Evolutionary conservation across 1,140 invertebrate species (phyloP), one percentile per base, ranked within the genome.

Genomic region (Pachypsylla venusta): DNA sequence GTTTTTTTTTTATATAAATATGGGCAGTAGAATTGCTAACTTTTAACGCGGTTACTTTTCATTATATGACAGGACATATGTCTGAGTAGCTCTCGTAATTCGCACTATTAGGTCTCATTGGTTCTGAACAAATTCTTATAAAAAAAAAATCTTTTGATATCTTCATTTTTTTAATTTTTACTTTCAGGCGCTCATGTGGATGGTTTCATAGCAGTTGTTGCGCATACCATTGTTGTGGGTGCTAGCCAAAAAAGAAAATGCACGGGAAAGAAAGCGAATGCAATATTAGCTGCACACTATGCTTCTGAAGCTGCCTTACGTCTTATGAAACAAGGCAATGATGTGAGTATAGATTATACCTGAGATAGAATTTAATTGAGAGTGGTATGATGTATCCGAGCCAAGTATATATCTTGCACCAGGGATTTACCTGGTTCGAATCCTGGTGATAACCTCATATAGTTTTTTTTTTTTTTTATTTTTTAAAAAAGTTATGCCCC

Each of bases 161-260:
- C n/a, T 7, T 13, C 2, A 56, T 1, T 62, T 25, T 53, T 59
- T 65, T 56, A 60, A 64, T 59, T 68, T 79, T 81, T 59, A 19
- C 16, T 48, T 75, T 75, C 99, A 67, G 96, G 96, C 64, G 93
- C 91, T 61, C 96, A 99, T 73, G 84, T 99, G 68, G 97, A 99
- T 83, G 97, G 97, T 25, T 99, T 95, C 70, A 95, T 98, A 71
- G 95, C 95, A 57, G 93, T 98, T 56, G 93, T 93, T 25, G 96
- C 94, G 35, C 95, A 99, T 72, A 96, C 94, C 13, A 75, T 98
- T 62, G 82, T 95, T 60, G 81, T 99, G 65, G 92, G 91, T 59
- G 84, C 85, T 56, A 79, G 80, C 25, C 67, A 75, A 48, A 79
- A 79, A 58, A 77, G 80, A 57, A 85, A 85, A 69, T 77, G 85